Base-by-base conservation (phyloP, 1,140 invertebrate species). In the Spodoptera litura region DNA sequence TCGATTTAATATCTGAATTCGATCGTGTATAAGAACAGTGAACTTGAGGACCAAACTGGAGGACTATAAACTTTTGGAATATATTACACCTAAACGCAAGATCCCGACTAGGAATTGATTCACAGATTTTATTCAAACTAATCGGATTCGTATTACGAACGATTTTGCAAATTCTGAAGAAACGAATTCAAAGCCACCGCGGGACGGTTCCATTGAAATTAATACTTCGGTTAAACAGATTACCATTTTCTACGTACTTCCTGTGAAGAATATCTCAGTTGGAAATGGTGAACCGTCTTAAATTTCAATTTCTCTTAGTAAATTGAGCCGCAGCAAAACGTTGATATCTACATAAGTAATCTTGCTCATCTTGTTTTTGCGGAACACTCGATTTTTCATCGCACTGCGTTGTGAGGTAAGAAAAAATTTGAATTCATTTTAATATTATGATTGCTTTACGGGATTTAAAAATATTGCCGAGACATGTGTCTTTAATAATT, bases 101-200 rank as follows among this genome's bases (percentile, higher is more conserved):
- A 79, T 70, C 74, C 71, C 61, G 77, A 77, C 75, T 78, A 68
- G 76, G 79, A 82, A 85, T 83, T 82, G 79, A 84, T 84, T 78
- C 79, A 25, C 44, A 78, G 78, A 82, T 83, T 84, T 86, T 80
- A 82, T 80, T 86, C 78, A 56, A 62, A 68, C 81, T 82, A 86
- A 86, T 86, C 83, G 79, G 83, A 84, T 83, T 84, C 79, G 72
- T 82, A 79, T 85, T 85, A 80, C 79, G 81, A 82, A 74, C 62
- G 76, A 80, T 79, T 84, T 84, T 84, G 78, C 70, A 79, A 78
- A 82, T 84, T 83, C 80, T 78, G 56, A 80, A 80, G 75, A 80
- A 81, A 83, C 66, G 64, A 76, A 81, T 76, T 79, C 74, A 75
- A 80, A 78, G 66, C 79, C 58, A 73, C 79, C 55, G 52, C 12